Conservation (phyloP, 2,888 invertebrate genomes). For the Lumbricus terrestris region DNA sequence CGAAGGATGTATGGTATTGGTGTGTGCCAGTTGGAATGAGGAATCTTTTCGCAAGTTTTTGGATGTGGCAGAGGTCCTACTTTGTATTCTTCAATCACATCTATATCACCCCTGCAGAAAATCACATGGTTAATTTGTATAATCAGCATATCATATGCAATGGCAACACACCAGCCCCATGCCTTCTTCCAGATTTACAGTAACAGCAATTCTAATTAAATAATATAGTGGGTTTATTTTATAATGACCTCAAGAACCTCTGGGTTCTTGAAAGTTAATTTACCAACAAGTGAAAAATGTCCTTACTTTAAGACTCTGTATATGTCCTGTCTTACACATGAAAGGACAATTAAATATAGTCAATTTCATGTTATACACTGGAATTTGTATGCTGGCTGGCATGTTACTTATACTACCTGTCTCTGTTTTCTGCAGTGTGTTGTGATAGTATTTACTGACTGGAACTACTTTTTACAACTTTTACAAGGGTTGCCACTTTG, state of each 20-base stretch:
- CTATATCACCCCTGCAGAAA: constrained; percentile 43
- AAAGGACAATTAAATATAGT: neutral
- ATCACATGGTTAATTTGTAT: neutral
- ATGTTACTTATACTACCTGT: neutral
- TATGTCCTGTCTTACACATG: neutral
- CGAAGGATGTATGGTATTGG: constrained; percentile 20
- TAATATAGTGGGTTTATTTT: too few relatives aligned
- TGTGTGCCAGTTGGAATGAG: neutral
- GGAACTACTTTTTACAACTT: neutral
- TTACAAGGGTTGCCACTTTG: neutral
- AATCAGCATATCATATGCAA: neutral
- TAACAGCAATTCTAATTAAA: neutral
- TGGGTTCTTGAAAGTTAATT: neutral
- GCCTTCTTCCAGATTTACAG: neutral
- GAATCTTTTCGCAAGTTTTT: neutral
- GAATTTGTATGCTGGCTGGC: neutral
- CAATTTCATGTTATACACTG: neutral
- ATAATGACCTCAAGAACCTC: too few relatives aligned
- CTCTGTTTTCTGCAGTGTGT: neutral
- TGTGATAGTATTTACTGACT: neutral
- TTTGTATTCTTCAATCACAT: constrained; percentile 46
- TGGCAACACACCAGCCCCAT: neutral
- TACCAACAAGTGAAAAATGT: neutral
- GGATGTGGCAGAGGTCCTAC: constrained; percentile 46
- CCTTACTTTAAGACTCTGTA: neutral